Evolutionary conservation across 2,888 invertebrate species (phyloP).

Genomic region (Adelphocoris suturalis): DNA sequence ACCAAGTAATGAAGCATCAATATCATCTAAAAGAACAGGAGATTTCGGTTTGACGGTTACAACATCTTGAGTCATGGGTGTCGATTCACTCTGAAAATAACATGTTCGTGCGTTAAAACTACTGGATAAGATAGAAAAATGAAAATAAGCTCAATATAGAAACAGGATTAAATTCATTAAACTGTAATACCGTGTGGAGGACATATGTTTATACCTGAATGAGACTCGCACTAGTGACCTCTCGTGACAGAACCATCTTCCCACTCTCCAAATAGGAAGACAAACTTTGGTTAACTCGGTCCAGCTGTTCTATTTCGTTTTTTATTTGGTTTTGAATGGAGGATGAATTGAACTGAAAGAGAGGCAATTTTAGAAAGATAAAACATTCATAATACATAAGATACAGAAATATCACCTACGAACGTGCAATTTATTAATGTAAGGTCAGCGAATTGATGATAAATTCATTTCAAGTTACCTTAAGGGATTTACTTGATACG

Average conservation of each 20-base stretch:
- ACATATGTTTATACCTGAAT: slow-evolving; percentile 28
- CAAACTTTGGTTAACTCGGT: slow-evolving; percentile 59
- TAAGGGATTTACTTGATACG: slow-evolving; percentile 45
- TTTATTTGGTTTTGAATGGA: slow-evolving; percentile 54
- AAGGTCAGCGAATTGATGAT: neutral
- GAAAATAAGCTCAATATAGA: neutral
- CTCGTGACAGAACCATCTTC: slow-evolving; percentile 41
- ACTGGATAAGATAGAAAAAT: neutral
- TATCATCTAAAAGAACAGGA: slow-evolving; percentile 32
- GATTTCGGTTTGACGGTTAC: slow-evolving; percentile 21
- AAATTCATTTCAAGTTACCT: slow-evolving; percentile 41
- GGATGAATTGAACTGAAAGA: slow-evolving; percentile 58
- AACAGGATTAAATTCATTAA: no score
- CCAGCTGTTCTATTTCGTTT: slow-evolving; percentile 62
- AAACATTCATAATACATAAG: neutral
- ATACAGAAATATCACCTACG: neutral
- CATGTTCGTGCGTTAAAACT: neutral
- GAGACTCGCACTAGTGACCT: neutral
- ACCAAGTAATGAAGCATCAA: slow-evolving; percentile 30
- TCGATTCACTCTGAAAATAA: slow-evolving; percentile 37
- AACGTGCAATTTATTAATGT: neutral
- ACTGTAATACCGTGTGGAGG: no score
- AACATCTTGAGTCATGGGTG: slow-evolving; percentile 29
- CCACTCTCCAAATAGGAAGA: slow-evolving; percentile 46
- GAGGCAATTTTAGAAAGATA: neutral